A percentile compares a stretch with the other conserved stretches of the same genome.
Evolutionary conservation across 1,140 invertebrate species (phyloP).

Genomic region (Pseudomyrmex flavicornis): DNA sequence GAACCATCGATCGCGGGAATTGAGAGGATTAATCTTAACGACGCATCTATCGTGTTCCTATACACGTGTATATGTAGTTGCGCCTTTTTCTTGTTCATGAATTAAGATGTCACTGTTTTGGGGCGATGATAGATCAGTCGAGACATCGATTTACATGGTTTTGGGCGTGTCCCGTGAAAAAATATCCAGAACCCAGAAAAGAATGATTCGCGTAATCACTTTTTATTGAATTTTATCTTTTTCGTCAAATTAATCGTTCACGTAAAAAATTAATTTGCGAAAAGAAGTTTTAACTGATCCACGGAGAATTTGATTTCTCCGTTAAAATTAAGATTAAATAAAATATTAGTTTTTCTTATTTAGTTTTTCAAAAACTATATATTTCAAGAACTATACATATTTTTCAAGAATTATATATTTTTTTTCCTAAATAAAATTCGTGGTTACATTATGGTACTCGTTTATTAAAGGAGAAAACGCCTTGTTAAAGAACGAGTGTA

Average conservation of each 20-base stretch:
- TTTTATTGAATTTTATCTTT: background rate
- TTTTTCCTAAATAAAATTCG: background rate
- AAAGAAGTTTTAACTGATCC: background rate
- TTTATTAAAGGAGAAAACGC: background rate
- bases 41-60: constrained; percentile 61
- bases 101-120: constrained; percentile 42
- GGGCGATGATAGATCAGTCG: constrained; percentile 62
- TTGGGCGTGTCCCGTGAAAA: background rate
- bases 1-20: constrained; percentile 65
- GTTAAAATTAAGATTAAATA: background rate
- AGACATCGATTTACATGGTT: constrained; percentile 26
- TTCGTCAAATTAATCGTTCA: too few species aligned
- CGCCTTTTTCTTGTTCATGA: constrained; percentile 22
- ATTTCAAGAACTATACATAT: background rate
- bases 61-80: background rate
- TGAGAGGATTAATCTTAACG: constrained; percentile 74
- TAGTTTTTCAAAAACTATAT: background rate
- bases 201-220: background rate
- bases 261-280: background rate
- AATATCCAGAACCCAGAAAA: constrained; percentile 8
- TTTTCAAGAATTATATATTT: background rate
- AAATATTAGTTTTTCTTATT: background rate
- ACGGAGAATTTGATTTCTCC: background rate
- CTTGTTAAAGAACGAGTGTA: background rate
- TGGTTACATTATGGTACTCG: background rate